Percentiles rank a stretch among this genome's conserved stretches.
These are phyloP conservation scores for Eutolmus rufibarbis DNA, from an alignment of 2,888 invertebrate genomes.

Conservation along the genomic window DNA sequence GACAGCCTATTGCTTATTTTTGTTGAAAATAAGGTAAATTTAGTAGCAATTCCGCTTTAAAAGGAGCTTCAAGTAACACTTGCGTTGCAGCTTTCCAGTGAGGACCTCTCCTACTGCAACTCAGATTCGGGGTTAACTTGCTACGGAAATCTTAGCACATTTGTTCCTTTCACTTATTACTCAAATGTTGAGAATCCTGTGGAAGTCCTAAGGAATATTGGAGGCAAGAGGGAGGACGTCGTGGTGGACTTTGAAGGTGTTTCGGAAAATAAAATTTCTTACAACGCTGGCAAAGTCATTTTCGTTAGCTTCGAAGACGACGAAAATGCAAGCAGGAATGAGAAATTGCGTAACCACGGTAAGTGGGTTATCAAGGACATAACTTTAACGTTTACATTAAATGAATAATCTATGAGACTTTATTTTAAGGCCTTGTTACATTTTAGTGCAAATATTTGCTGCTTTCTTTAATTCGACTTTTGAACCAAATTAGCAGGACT, in stretches of 20 bases:
- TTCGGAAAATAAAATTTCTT: slow-evolving; percentile 53
- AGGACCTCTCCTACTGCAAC: slow-evolving; percentile 63
- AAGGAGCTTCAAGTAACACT: neutral
- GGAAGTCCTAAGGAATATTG: slow-evolving; percentile 65
- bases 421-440: neutral
- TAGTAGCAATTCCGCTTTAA: neutral
- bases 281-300: slow-evolving; percentile 64
- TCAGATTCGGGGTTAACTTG: slow-evolving; percentile 57
- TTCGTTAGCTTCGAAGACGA: slow-evolving; percentile 69
- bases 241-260: slow-evolving; percentile 51
- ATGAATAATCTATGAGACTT: neutral
- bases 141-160: slow-evolving; percentile 60
- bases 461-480: too few species aligned
- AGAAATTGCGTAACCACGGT: slow-evolving; percentile 66
- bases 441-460: too few species aligned
- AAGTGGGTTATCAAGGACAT: slow-evolving; percentile 48
- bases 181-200: slow-evolving; percentile 71
- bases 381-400: neutral
- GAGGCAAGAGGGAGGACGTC: slow-evolving; percentile 58
- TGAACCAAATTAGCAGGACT: too few species aligned
- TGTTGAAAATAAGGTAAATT: slow-evolving; percentile 64
- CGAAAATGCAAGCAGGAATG: slow-evolving; percentile 65
- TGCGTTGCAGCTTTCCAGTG: slow-evolving; percentile 60
- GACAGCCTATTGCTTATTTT: slow-evolving; percentile 64
- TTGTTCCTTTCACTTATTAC: slow-evolving; percentile 65